Conservation (phyloP, 1,140 invertebrate species). For the Drosophila repleta region DNA sequence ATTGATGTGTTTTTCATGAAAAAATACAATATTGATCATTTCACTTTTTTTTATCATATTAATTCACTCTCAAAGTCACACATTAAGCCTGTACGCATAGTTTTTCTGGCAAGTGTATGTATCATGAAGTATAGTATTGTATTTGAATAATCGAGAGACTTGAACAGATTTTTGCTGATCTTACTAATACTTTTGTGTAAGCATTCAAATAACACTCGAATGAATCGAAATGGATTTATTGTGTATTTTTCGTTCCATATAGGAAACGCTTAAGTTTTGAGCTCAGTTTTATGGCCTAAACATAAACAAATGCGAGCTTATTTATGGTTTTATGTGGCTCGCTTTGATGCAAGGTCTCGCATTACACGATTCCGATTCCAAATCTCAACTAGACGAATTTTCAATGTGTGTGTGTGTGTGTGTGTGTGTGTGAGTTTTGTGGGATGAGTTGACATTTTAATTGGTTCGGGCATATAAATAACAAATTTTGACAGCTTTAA, state of each 20-base stretch:
- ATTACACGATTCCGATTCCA: conserved; percentile 39
- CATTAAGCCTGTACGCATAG: no score
- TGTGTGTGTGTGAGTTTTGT: conserved; percentile 11
- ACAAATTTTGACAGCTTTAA: conserved; percentile 45
- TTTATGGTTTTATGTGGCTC: conserved; percentile 28
- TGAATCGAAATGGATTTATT: not conserved
- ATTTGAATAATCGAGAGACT: conserved; percentile 15
- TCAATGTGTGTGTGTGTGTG: not conserved
- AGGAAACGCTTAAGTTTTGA: conserved; percentile 34
- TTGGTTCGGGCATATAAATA: conserved; percentile 64
- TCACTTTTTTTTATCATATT: no score
- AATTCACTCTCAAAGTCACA: no score
- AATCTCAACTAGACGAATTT: conserved; percentile 14
- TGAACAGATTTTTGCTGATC: conserved; percentile 10
- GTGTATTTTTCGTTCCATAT: not conserved
- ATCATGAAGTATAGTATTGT: not conserved
- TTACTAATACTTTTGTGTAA: not conserved
- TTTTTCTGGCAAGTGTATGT: no score
- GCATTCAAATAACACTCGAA: conserved; percentile 7
- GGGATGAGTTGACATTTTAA: conserved; percentile 63
- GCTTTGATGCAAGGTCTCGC: conserved; percentile 24
- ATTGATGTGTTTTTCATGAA: no score
- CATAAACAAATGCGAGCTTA: conserved; percentile 37
- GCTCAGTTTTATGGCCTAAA: conserved; percentile 29
- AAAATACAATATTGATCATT: no score